These are phyloP conservation scores for Terebella lapidaria DNA, from an alignment of 2,888 invertebrate genomes.

Conservation along the genomic window DNA sequence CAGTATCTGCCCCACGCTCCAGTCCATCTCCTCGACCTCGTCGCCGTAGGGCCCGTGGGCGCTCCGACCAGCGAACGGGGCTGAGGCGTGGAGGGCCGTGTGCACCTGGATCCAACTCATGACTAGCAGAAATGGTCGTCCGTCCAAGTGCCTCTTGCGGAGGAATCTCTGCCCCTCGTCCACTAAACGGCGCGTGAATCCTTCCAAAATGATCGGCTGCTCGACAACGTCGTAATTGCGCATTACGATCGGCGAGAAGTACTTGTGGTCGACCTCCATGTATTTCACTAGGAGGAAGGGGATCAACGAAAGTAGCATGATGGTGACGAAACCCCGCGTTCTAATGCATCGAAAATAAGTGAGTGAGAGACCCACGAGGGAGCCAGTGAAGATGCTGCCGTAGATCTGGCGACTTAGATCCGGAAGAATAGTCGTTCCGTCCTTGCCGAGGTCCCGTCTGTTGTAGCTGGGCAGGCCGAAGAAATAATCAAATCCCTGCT, in stretches of 20 bases:
- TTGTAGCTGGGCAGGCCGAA: too few relatives aligned
- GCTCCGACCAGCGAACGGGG: conserved; percentile 53
- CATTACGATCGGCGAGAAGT: background rate
- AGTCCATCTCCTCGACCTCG: too few relatives aligned
- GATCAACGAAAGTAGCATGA: background rate
- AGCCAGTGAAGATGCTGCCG: background rate
- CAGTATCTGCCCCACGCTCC: conserved; percentile 56
- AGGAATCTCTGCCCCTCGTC: conserved; percentile 38
- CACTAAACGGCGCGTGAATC: conserved; percentile 44
- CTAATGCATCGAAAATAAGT: conserved; percentile 1
- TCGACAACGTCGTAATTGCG: conserved; percentile 50
- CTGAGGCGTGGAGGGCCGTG: conserved; percentile 55
- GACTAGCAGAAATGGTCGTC: conserved; percentile 54
- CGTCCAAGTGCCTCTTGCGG: conserved; percentile 13
- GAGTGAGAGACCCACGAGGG: conserved; percentile 5
- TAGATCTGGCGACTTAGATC: too few relatives aligned
- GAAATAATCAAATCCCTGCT: too few relatives aligned
- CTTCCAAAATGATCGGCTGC: conserved; percentile 21
- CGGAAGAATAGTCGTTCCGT: too few relatives aligned
- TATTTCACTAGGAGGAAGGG: background rate
- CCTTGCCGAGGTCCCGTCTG: too few relatives aligned
- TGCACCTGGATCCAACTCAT: conserved; percentile 61
- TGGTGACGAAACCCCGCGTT: background rate
- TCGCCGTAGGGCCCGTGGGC: too few relatives aligned
- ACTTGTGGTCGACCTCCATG: background rate